Evolutionary conservation across 2,888 invertebrate genomes (phyloP), one percentile per base, ranked within the genome.

Genomic region (Agriotes lineatus): DNA sequence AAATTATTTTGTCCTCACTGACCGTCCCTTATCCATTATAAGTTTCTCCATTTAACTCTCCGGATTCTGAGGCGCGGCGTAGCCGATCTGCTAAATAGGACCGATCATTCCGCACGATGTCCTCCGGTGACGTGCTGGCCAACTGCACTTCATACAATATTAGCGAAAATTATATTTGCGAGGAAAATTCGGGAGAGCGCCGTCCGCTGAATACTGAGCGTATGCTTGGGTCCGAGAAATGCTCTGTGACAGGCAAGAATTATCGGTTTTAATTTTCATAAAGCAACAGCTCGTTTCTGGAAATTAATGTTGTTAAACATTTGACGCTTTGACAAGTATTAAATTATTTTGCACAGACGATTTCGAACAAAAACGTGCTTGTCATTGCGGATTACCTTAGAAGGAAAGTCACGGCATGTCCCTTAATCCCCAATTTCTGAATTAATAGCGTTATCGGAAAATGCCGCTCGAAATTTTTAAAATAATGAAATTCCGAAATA

Each of bases 1-100:
- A 64, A 69, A 69, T 69, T 69, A 69, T 60, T 69, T 69, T 44
- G 69, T 65, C 60, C 65, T 52, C 59, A 69, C 69, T 69, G 69
- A 69, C 69, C 69, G 69, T 69, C 65, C 69, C 50, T 64, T 65
- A 61, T 65, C 54, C 69, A 61, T 69, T 69, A 65, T 60, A 65
- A 69, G 60, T 69, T 69, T 66, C 69, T 66, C 65, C 65, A 57
- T 69, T 61, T 61, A 69, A 61, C 69, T 64, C 57, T 18, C 54
- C 30, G 59, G 60, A 69, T 65, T 64, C 59, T 56, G 56, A 69
- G 60, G 64, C 65, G 65, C 58, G 45, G 33, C 35, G 33, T 50
- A 59, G 65, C 50, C 14, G 65, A 54, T 56, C 69, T 25, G 52
- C 20, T n/a, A 54, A 65, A 59, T 35, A 60, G 37, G 22, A 25